A percentile compares a stretch with the other conserved stretches of the same genome.
Evolutionary conservation across 2,113 vertebrate species (phyloP).

Genomic region (Lichenostomus cassidix): DNA sequence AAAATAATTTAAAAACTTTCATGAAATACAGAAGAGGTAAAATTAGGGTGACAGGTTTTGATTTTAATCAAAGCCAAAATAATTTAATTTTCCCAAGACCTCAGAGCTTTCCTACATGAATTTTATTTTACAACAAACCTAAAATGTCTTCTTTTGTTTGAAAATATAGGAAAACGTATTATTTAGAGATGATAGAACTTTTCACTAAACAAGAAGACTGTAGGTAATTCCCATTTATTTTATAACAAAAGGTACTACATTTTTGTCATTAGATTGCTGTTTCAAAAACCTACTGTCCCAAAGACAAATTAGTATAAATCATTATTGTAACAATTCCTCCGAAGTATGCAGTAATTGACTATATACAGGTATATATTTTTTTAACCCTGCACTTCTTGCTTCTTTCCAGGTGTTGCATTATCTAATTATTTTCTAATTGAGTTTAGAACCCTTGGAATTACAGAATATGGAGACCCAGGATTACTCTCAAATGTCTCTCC

Average conservation of each 20-base stretch:
- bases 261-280: background rate
- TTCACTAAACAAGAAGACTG: background rate
- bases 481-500: background rate
- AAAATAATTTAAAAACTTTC: background rate
- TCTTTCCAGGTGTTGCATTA: background rate
- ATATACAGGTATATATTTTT: background rate
- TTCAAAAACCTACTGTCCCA: background rate
- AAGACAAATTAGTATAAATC: background rate
- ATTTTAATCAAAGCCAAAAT: background rate
- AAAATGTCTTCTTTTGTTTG: background rate
- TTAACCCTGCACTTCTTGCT: accelerated
- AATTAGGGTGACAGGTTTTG: background rate
- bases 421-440: background rate
- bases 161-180: background rate
- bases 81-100: background rate
- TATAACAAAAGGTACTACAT: background rate
- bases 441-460: background rate
- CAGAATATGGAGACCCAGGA: background rate
- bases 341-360: background rate
- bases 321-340: background rate
- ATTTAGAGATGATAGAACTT: background rate
- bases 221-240: background rate
- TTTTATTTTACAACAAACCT: background rate
- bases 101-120: background rate
- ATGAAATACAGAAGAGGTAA: background rate